Evolutionary conservation across 2,797 vertebrate genomes (phyloP).

Genomic region (Lagocephalus sceleratus): DNA sequence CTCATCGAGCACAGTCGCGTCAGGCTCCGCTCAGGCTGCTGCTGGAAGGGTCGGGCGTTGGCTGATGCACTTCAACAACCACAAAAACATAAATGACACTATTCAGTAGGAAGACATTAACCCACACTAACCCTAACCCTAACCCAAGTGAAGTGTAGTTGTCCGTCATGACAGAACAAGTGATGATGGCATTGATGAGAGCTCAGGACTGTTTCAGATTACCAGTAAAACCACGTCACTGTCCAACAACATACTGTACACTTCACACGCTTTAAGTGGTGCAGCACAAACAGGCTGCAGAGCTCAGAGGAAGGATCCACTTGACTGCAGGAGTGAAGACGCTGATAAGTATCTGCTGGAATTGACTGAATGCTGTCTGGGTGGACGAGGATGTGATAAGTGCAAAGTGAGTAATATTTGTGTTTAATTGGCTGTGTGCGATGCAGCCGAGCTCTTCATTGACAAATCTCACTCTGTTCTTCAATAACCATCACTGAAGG

Average conservation of each 20-base stretch:
- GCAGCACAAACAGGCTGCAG: not conserved
- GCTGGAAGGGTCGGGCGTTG: too few relatives aligned
- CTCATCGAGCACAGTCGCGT: too few relatives aligned
- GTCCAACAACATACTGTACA: not conserved
- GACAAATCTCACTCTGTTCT: conserved; percentile 24
- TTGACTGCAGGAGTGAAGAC: not conserved
- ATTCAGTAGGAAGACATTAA: not conserved
- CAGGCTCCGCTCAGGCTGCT: too few relatives aligned
- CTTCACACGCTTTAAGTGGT: not conserved
- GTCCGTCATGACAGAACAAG: too few relatives aligned
- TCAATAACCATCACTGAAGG: conserved; percentile 23
- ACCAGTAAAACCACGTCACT: not conserved
- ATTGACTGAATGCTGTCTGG: conserved; percentile 25
- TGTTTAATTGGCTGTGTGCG: conserved; percentile 45
- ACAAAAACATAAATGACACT: too few relatives aligned
- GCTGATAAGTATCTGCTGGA: conserved; percentile 1
- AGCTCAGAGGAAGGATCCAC: conserved; percentile 5
- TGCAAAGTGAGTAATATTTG: conserved; percentile 38
- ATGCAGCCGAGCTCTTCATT: conserved; percentile 17
- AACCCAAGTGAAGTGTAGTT: too few relatives aligned
- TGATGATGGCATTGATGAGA: too few relatives aligned
- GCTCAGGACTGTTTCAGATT: not conserved
- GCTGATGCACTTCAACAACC: too few relatives aligned
- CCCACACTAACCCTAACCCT: too few relatives aligned
- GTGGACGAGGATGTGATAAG: conserved; percentile 17